Evolutionary conservation across 2,888 invertebrate species (phyloP), one percentile per base, ranked within the genome.

Genomic region (Machimus atricapillus): DNA sequence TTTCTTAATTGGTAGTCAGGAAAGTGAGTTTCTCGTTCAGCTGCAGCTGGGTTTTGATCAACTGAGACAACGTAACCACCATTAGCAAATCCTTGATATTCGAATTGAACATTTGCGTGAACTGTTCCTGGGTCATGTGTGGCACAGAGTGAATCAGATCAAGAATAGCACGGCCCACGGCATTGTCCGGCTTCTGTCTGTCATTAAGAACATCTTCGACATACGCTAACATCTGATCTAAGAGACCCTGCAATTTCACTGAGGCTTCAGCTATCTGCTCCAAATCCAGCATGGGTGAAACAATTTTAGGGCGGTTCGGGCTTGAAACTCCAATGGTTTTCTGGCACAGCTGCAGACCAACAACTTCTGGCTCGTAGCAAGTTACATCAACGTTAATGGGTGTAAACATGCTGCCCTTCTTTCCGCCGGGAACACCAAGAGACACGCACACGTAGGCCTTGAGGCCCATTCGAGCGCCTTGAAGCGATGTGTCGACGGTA

Each of bases 21-120:
- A 97, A 94, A 8, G 97, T 97, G 77, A 99, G 94, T 93, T 99
- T 99, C 93, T 99, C 99, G 93, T 99, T 98, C 86, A 99, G 94
- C 91, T 98, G 97, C 90, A 99, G 94, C 93, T 99, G 99, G 1
- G 99, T 98, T 93, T 98, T 98, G 91, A 98, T 97, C 88, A 99
- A 94, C 91, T 99, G 98, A 16, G 99, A 97, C 88, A 99, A 94
- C 76, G 99, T 98, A 90, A 98, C 96, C 73, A 98, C 98, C 99
- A 99, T 99, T 90, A 99, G 94, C 90, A 99, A 94, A 94, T 99
- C 99, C 93, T 99, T 98, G 92, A 99, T 97, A 91, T 98, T 97
- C 90, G 98, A 96, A 91, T 98, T 98, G 92, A 99, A 96, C 96
- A 99, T 97, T 90, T 97, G 96, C 58, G 98, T 97, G 93, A 99